Evolutionary conservation across 2,797 vertebrate genomes (phyloP).

Genomic region (Chaetophractus vellerosus): DNA sequence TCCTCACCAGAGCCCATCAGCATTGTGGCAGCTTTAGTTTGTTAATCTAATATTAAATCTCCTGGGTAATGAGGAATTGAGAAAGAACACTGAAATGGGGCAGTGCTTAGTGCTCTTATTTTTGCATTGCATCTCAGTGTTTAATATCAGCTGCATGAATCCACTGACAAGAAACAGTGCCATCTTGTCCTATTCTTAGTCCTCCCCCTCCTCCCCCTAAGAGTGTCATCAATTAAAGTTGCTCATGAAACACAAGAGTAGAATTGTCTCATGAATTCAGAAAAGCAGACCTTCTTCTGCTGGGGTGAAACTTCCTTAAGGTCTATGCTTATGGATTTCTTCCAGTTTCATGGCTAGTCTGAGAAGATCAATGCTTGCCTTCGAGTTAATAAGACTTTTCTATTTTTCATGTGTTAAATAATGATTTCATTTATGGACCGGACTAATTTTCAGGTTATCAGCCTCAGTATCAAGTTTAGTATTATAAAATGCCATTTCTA

Average conservation of each 20-base stretch:
- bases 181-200: not conserved
- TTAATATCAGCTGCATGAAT: not conserved
- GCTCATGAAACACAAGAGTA: not conserved
- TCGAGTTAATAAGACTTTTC: not conserved
- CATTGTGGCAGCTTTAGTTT: conserved; percentile 77
- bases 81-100: not conserved
- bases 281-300: not conserved
- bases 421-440: not conserved
- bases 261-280: not conserved
- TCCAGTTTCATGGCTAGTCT: not conserved
- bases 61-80: conserved; percentile 38
- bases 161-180: not conserved
- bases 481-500: not conserved
- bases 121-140: not conserved
- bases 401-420: not conserved
- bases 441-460: not conserved
- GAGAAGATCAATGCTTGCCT: not conserved
- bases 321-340: not conserved
- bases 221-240: not conserved
- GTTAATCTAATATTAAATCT: conserved; percentile 81
- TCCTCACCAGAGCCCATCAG: too few species aligned
- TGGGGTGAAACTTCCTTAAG: not conserved
- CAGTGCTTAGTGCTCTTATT: not conserved
- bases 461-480: not conserved
- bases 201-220: not conserved